A percentile compares a stretch with the other conserved stretches of the same genome.
These are phyloP conservation scores for Drosophila lacertosa DNA, from an alignment of 1,140 invertebrate genomes.

Conservation along the genomic window DNA sequence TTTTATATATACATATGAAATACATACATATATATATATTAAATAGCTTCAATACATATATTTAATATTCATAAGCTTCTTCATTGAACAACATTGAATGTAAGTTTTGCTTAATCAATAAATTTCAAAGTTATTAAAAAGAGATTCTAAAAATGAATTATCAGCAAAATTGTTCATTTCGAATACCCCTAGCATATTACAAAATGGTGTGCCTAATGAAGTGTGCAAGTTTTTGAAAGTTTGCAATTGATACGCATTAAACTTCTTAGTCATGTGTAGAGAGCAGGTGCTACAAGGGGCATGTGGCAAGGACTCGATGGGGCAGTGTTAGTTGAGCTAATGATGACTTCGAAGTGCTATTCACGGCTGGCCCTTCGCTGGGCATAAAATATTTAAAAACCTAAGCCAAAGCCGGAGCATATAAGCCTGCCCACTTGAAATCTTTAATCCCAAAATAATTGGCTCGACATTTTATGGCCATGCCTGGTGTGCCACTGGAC, in stretches of 20 bases:
- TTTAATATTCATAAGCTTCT: too few species aligned
- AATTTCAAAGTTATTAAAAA: too few species aligned
- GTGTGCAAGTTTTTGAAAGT: slow-evolving; percentile 54
- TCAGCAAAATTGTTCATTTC: too few species aligned
- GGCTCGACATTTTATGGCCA: slow-evolving; percentile 52
- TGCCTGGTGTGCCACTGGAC: neutral
- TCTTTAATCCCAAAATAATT: slow-evolving; percentile 55
- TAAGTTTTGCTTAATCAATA: too few species aligned
- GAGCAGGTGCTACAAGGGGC: neutral
- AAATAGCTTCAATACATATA: too few species aligned
- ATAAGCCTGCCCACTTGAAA: slow-evolving; percentile 6
- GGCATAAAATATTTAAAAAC: slow-evolving; percentile 44
- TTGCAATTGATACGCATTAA: slow-evolving; percentile 50
- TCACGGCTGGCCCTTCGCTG: slow-evolving; percentile 5
- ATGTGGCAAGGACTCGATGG: neutral
- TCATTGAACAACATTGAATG: too few species aligned
- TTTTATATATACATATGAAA: too few species aligned
- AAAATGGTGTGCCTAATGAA: slow-evolving; percentile 51
- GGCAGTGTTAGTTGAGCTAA: slow-evolving; percentile 5
- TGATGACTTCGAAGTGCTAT: slow-evolving; percentile 35
- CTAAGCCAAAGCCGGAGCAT: slow-evolving; percentile 8
- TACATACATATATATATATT: too few species aligned
- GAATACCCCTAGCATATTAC: slow-evolving; percentile 21
- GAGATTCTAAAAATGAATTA: too few species aligned
- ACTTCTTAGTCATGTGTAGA: slow-evolving; percentile 5